Evolutionary conservation across 1,140 invertebrate genomes (phyloP).

Genomic region (Lepeophtheirus salmonis): DNA sequence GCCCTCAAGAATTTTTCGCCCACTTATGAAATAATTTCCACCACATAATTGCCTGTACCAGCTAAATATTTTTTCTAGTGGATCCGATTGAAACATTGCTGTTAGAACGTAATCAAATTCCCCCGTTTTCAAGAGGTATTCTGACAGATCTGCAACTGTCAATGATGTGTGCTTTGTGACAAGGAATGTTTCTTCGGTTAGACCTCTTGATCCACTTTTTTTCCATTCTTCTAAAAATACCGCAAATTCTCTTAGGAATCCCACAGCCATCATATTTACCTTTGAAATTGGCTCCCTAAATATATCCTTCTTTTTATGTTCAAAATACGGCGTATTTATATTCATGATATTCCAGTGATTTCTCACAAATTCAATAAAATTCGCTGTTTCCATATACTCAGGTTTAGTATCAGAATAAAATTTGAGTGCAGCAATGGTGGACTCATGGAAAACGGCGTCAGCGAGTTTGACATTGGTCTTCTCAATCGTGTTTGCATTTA

Average conservation of each 20-base stretch:
- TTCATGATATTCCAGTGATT: slow-evolving; percentile 8
- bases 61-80: not conserved
- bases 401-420: not conserved
- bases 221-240: not conserved
- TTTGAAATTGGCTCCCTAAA: not conserved
- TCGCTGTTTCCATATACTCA: not conserved
- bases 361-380: not conserved
- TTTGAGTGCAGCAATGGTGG: not conserved
- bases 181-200: slow-evolving; percentile 3
- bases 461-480: slow-evolving; percentile 2
- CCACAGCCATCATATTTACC: not conserved
- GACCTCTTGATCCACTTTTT: not conserved
- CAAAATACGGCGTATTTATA: not conserved
- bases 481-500: not conserved
- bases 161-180: not conserved
- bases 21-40: not conserved
- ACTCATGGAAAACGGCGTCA: slow-evolving; percentile 2
- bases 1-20: not conserved
- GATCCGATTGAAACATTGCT: not conserved
- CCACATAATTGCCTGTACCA: not conserved
- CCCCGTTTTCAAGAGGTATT: not conserved
- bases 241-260: not conserved
- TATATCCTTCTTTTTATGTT: not conserved
- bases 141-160: not conserved
- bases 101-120: not conserved